phyloP scores from a whole-genome alignment of 2,797 vertebrate genomes.

The Phaenicophaeus curvirostris region DNA sequence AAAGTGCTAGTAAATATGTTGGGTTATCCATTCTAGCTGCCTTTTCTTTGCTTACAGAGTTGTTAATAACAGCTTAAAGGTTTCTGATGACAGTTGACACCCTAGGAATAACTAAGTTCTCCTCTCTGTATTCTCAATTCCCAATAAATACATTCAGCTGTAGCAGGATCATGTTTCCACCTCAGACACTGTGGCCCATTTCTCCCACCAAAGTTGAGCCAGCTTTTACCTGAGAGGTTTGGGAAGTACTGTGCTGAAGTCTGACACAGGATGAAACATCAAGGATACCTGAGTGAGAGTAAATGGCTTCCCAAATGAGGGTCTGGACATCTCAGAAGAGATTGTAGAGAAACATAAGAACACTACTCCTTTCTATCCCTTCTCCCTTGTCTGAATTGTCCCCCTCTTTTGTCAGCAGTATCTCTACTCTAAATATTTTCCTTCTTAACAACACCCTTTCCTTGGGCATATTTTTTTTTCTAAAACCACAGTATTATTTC shows the following conservation, averaged over 20 bases:
- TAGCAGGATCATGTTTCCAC: neutral
- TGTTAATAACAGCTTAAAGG: neutral
- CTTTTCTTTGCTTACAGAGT: neutral
- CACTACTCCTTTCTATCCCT: neutral
- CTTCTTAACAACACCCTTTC: neutral
- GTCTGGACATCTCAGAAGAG: neutral
- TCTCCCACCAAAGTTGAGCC: neutral
- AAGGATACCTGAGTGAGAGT: neutral
- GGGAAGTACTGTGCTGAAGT: neutral
- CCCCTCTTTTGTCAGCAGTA: neutral
- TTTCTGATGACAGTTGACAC: neutral
- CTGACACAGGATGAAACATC: neutral
- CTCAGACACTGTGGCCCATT: neutral
- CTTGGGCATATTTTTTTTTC: neutral
- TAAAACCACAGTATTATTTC: neutral
- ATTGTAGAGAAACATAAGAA: neutral
- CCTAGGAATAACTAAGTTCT: neutral
- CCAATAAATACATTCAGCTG: neutral
- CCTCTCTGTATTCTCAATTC: neutral
- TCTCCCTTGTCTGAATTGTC: neutral
- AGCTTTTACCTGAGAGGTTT: neutral
- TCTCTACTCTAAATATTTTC: neutral
- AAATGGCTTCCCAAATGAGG: fast-evolving
- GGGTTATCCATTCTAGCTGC: neutral
- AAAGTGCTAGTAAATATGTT: neutral